phyloP scores from a whole-genome alignment of 2,797 vertebrate species.

The Graptemys geographica region DNA sequence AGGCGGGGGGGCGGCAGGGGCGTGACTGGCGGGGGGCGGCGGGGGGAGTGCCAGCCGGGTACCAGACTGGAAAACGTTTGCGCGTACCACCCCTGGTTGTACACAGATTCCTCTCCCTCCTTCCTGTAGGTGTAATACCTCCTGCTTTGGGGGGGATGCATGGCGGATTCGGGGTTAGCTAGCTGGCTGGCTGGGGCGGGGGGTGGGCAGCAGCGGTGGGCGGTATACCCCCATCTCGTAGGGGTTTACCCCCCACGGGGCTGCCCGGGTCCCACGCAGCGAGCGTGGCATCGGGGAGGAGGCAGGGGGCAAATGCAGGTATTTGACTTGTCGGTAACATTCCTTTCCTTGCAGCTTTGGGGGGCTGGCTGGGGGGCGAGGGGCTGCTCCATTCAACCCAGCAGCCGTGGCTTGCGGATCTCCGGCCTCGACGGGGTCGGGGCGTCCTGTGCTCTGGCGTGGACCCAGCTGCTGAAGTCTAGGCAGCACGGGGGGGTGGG shows the following conservation, averaged over 20 bases:
- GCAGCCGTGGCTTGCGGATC: neutral
- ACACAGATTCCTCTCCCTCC: neutral
- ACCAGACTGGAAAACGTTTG: constrained; percentile 7
- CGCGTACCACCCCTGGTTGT: neutral
- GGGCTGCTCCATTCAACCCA: constrained; percentile 2
- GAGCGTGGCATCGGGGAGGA: neutral
- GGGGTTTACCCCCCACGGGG: neutral
- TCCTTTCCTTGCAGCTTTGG: constrained; percentile 75
- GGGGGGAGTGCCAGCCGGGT: constrained; percentile 51
- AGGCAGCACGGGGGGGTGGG: neutral
- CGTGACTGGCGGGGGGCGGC: constrained; percentile 56
- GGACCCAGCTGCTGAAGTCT: neutral
- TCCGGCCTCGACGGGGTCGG: neutral
- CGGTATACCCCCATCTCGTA: neutral
- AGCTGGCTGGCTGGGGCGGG: constrained; percentile 20
- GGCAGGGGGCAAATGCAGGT: neutral
- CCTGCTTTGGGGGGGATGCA: neutral
- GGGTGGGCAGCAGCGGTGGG: neutral
- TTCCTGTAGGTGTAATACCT: neutral
- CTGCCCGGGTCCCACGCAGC: neutral
- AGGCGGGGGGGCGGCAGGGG: neutral
- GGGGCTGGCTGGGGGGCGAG: constrained; percentile 22
- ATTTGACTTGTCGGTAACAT: constrained; percentile 62
- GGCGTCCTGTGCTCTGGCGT: neutral
- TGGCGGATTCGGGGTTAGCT: constrained; percentile 25